Conservation (phyloP, 2,113 vertebrate species). For the Zosterops pallidus region DNA sequence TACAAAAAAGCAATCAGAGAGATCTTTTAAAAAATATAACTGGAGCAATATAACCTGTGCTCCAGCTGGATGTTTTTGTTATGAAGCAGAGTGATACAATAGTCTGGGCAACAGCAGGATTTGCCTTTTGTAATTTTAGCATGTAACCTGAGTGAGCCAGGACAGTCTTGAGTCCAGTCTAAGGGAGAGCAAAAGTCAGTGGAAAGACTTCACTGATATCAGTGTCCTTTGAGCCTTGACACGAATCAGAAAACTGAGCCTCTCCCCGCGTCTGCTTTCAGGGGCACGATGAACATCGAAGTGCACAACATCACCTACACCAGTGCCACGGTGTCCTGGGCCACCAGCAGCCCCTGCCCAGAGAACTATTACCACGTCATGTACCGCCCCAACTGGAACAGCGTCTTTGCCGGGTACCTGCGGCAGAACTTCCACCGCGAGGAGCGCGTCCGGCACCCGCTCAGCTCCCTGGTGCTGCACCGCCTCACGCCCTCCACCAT, state of each 20-base stretch:
- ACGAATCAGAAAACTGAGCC: background rate
- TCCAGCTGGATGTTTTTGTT: background rate
- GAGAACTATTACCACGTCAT: constrained; percentile 76
- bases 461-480: constrained; percentile 68
- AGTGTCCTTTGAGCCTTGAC: background rate
- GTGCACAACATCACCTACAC: constrained; percentile 74
- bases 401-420: constrained; percentile 66
- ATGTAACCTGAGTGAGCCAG: background rate
- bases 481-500: constrained; percentile 70
- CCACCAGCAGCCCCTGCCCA: constrained; percentile 64
- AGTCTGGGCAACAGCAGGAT: background rate
- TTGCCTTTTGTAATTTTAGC: background rate
- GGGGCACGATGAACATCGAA: constrained; percentile 72
- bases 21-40: background rate
- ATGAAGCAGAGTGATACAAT: background rate
- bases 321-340: constrained; percentile 72
- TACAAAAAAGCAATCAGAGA: background rate
- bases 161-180: background rate
- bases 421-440: constrained; percentile 73
- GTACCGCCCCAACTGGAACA: constrained; percentile 78
- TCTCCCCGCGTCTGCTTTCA: constrained; percentile 59
- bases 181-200: background rate
- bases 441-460: constrained; percentile 69
- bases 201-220: background rate
- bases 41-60: background rate